phyloP scores from a whole-genome alignment of 1,140 invertebrate genomes.

The Procambarus clarkii region DNA sequence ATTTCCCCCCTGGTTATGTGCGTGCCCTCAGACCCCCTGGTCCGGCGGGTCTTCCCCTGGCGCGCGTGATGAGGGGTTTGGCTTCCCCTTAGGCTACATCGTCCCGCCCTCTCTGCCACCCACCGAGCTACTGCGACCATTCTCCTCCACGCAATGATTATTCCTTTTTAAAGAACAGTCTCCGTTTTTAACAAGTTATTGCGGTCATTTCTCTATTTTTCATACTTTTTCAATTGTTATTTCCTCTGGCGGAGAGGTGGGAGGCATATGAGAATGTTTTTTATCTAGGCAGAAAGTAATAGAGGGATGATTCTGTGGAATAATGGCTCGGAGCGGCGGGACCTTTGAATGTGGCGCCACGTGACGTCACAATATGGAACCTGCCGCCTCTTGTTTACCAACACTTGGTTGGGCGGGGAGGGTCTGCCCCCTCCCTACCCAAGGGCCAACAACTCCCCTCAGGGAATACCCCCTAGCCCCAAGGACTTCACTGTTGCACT shows the following conservation, averaged over 20 bases:
- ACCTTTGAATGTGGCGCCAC: slow-evolving; percentile 13
- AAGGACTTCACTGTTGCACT: too few species aligned
- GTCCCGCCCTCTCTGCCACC: neutral
- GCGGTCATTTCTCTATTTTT: too few species aligned
- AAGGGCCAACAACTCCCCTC: too few species aligned
- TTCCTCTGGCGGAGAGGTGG: too few species aligned
- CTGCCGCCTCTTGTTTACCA: slow-evolving; percentile 38
- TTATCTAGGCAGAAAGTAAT: too few species aligned
- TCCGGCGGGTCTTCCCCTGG: neutral
- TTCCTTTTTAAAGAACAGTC: neutral
- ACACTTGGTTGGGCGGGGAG: neutral
- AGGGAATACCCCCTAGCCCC: too few species aligned
- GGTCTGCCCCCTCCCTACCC: too few species aligned
- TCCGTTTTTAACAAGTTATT: too few species aligned
- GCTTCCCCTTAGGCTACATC: slow-evolving; percentile 24
- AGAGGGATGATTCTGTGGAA: neutral
- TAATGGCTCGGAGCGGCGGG: neutral
- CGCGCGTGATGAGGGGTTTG: slow-evolving; percentile 33
- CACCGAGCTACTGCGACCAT: neutral
- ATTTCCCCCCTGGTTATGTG: neutral
- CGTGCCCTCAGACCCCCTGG: neutral
- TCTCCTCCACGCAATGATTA: neutral
- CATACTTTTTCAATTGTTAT: too few species aligned
- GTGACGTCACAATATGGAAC: slow-evolving; percentile 59
- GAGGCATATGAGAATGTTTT: too few species aligned